phyloP scores from a whole-genome alignment of 2,888 invertebrate genomes.

The Torymus tubicola region DNA sequence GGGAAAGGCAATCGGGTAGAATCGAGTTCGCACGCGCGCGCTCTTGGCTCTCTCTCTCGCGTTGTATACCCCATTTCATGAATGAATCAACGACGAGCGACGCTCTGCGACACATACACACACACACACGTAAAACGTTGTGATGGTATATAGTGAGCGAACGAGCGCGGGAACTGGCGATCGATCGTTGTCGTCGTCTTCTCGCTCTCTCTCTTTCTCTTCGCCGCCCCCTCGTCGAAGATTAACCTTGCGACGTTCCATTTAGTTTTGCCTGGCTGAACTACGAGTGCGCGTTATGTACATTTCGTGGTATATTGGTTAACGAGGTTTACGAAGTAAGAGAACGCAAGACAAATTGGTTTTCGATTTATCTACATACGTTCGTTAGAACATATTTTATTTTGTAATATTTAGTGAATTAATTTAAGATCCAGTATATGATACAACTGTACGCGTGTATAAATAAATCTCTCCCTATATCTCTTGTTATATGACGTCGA shows the following conservation, averaged over 20 bases:
- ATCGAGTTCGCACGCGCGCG: conserved; percentile 1
- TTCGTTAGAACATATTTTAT: too few relatives aligned
- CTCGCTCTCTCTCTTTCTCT: neutral
- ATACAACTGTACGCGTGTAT: too few relatives aligned
- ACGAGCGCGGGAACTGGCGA: neutral
- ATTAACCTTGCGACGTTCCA: conserved; percentile 22
- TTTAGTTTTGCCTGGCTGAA: neutral
- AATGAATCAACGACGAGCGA: conserved; percentile 44
- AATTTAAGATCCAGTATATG: too few relatives aligned
- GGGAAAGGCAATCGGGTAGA: conserved; percentile 8
- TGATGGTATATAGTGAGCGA: too few relatives aligned
- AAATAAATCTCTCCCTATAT: too few relatives aligned
- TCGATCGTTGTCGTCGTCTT: conserved; percentile 6
- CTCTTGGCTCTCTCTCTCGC: conserved; percentile 9
- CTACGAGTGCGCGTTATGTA: too few relatives aligned
- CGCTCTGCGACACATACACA: neutral
- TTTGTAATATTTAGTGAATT: too few relatives aligned
- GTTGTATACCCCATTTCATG: conserved; percentile 43
- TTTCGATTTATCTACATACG: too few relatives aligned
- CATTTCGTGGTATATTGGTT: too few relatives aligned
- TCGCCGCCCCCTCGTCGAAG: neutral
- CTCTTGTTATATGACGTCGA: too few relatives aligned
- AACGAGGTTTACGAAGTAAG: too few relatives aligned
- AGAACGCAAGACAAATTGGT: too few relatives aligned
- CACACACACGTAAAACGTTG: neutral